Evolutionary conservation across 64 coral and sea anemone genomes (phyloP), one percentile per base, ranked within the genome.

Genomic region (Montipora capricornis): DNA sequence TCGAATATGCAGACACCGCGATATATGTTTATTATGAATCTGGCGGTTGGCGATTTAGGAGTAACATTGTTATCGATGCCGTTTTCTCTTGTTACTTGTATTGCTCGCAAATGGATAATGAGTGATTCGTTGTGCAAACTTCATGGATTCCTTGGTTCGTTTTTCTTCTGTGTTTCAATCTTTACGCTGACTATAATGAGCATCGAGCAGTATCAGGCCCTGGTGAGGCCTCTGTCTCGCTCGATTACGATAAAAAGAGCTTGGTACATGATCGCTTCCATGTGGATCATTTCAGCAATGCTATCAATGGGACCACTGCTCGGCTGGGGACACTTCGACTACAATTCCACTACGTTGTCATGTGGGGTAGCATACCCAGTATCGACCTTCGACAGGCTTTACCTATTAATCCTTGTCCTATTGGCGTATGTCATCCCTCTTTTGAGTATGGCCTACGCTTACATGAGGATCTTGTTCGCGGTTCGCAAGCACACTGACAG

Each of bases 21-120:
- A 15, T 98, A 98, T 47, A 94, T 98, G 92, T 98, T 98, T 78
- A 98, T 98, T n/a, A 98, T 98, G 83, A 98, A 95, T 44, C 60
- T 98, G 61, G 93, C 90, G 29, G 88, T 83, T 47, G 96, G 93
- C 10, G 96, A 98, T 92, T 80, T 98, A 74, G 96, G 96, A 6
- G 93, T 98, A 8, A 68, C 96, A 24, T 20, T 98, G 3, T 69
- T 98, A 0, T 95, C 96, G 1, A 98, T 98, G 96, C 96, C 96
- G 5, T 98, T 98, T 59, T 95, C 89, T 45, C 96, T 98, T 10
- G 62, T 92, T 15, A 95, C 96, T 20, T 95, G 93, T 61, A 89
- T 98, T 68, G 90, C 93, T 47, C 92, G 96, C 19, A 19, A 87
- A 73, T 98, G 96, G 96, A 80, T 95, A 11, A 92, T 98, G 51